Conservation (phyloP, 2,797 vertebrate species). For the Hemibagrus guttatus region DNA sequence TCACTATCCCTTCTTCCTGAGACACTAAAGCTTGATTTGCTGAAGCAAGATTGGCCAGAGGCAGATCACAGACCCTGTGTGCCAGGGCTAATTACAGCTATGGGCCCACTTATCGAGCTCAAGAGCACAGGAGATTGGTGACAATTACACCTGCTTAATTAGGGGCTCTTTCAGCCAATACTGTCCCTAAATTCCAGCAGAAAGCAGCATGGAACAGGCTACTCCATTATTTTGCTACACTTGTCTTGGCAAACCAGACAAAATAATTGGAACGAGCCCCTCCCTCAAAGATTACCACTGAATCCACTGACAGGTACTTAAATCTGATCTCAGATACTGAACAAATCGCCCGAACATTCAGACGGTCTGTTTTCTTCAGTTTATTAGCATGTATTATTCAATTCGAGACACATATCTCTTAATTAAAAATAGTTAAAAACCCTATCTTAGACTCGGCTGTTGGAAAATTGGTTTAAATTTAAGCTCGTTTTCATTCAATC, state of each 20-base stretch:
- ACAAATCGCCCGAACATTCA: not conserved
- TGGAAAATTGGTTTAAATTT: not conserved
- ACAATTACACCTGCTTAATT: slow-evolving; percentile 56
- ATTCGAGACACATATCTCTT: not conserved
- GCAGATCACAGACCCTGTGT: slow-evolving; percentile 10
- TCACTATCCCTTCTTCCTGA: slow-evolving; percentile 12
- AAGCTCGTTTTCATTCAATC: not conserved
- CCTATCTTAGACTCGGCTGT: not conserved
- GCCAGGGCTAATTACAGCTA: slow-evolving; percentile 48
- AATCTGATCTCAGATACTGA: slow-evolving; percentile 17
- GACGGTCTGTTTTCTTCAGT: not conserved
- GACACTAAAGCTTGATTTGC: slow-evolving; percentile 30
- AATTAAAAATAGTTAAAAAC: not conserved
- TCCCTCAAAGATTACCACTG: not conserved
- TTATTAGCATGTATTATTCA: not conserved
- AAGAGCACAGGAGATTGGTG: slow-evolving; percentile 37
- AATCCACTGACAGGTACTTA: not conserved
- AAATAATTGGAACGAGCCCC: slow-evolving; percentile 40
- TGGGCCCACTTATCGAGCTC: slow-evolving; percentile 27
- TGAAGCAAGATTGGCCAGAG: slow-evolving; percentile 11
- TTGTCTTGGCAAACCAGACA: slow-evolving; percentile 27
- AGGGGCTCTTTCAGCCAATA: slow-evolving; percentile 41
- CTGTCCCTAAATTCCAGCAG: slow-evolving; percentile 22
- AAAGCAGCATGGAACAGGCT: slow-evolving; percentile 2
- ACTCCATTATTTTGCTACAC: slow-evolving; percentile 43